Evolutionary conservation across 2,888 invertebrate genomes (phyloP), one percentile per base, ranked within the genome.

Genomic region (Tuberolachnus salignus): DNA sequence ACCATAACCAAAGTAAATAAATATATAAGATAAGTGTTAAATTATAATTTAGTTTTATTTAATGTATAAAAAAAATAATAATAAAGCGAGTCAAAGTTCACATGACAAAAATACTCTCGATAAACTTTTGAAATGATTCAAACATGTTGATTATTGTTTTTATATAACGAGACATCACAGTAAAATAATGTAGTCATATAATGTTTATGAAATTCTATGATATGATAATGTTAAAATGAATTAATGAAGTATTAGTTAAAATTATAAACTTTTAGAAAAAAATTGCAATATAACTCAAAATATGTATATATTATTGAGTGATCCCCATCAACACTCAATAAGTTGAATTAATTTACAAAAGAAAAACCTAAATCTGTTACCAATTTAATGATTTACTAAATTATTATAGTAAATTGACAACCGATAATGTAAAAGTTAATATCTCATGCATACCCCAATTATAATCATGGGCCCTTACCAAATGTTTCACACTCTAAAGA

Each of bases 401-500:
- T 61, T 21, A 61, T 72, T 59, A 61, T 72, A 72, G 53, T 74
- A 23, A 53, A 61, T 42, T 64, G 21, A 53, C 42, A 51, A 53
- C 23, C 42, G 21, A 61, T 51, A 73, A 51, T 61, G 61, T 73
- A 51, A 19, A 34, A 63, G 19, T 74, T 74, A 74, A n/a, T 6
- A 57, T 61, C 78, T 69, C 78, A 78, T 78, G 78, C 78, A 78
- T 26, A 78, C 59, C 78, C 53, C 49, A 51, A 78, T 51, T 59
- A 69, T 51, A 78, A 69, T 57, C 9, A 78, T 59, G 21, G 67
- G 19, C 78, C 75, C 78, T 78, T 78, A 78, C 78, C 78, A 78
- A 78, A 78, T 78, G 78, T 78, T 78, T 78, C 78, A 69, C 69
- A 78, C 49, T 78, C 59, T 42, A 78, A 78, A 78, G 78, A 78